phyloP scores from a whole-genome alignment of 2,888 invertebrate species.

The Cremastinae sp. region DNA sequence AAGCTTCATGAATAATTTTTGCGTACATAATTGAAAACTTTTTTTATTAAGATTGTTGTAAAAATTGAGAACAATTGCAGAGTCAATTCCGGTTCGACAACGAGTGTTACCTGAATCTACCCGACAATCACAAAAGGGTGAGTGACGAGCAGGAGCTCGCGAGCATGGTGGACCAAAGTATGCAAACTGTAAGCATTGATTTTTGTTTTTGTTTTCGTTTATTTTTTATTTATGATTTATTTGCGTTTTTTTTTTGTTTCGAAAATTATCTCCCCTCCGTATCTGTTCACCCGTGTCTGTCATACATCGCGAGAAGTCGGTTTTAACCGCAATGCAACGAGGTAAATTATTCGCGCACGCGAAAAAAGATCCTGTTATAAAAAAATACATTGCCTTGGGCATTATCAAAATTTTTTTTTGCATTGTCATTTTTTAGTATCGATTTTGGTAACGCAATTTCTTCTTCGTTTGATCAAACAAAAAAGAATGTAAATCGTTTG shows the following conservation, averaged over 20 bases:
- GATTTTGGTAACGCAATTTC: too few species aligned
- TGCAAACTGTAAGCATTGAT: conserved; percentile 86
- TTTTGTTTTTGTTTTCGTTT: conserved; percentile 45
- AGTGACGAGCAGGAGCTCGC: conserved; percentile 83
- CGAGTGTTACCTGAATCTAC: conserved; percentile 98
- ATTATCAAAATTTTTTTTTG: too few species aligned
- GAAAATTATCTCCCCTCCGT: conserved; percentile 32
- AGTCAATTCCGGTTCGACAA: conserved; percentile 99
- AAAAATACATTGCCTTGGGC: too few species aligned
- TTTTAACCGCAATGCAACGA: conserved; percentile 71
- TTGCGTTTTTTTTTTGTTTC: conserved; percentile 27
- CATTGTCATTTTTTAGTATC: too few species aligned
- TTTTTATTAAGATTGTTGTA: not conserved
- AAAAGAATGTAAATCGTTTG: not conserved
- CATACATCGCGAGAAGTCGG: conserved; percentile 59
- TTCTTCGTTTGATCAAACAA: conserved; percentile 27
- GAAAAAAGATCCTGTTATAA: conserved; percentile 76
- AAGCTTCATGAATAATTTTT: not conserved
- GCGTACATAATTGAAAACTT: not conserved
- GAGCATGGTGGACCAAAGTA: conserved; percentile 82
- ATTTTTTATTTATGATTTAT: conserved; percentile 36
- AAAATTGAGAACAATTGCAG: conserved; percentile 81
- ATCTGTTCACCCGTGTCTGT: conserved; percentile 34
- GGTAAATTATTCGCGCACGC: conserved; percentile 68
- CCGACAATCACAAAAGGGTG: conserved; percentile 99